Evolutionary conservation across 2,113 vertebrate species (phyloP).

Genomic region (Pachyramphus minor): DNA sequence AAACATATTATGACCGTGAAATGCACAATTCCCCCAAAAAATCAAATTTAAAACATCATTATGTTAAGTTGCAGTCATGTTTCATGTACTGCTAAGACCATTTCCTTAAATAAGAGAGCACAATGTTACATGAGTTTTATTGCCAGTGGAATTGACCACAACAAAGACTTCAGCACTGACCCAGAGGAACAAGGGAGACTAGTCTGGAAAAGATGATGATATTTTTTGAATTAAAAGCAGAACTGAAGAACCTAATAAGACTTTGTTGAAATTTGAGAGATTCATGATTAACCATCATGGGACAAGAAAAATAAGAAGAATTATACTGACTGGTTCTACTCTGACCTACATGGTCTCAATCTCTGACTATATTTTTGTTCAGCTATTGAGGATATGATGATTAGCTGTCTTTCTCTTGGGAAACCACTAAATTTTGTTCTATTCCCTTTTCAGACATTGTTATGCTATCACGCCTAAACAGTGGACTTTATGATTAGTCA

Average conservation of each 20-base stretch:
- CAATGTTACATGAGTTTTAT: background rate
- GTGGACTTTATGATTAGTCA: background rate
- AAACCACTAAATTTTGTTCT: background rate
- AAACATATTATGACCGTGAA: background rate
- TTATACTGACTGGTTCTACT: background rate
- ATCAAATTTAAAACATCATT: background rate
- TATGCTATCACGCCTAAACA: background rate
- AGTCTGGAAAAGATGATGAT: conserved; percentile 2
- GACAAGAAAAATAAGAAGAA: background rate
- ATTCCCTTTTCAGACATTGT: background rate
- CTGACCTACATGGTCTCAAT: background rate
- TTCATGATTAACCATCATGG: background rate
- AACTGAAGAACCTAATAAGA: background rate
- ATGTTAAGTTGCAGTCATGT: background rate
- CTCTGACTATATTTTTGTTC: background rate
- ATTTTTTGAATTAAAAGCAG: conserved; percentile 33
- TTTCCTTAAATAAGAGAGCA: background rate
- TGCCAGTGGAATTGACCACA: background rate
- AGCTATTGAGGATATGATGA: background rate
- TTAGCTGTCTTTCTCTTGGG: background rate
- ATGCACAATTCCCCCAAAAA: background rate
- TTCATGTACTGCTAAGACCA: background rate
- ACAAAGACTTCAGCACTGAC: background rate
- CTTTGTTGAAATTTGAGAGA: background rate
- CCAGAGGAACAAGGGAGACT: background rate